Evolutionary conservation across 2,113 vertebrate genomes (phyloP), one percentile per base, ranked within the genome.

Genomic region (Alectura lathami): DNA sequence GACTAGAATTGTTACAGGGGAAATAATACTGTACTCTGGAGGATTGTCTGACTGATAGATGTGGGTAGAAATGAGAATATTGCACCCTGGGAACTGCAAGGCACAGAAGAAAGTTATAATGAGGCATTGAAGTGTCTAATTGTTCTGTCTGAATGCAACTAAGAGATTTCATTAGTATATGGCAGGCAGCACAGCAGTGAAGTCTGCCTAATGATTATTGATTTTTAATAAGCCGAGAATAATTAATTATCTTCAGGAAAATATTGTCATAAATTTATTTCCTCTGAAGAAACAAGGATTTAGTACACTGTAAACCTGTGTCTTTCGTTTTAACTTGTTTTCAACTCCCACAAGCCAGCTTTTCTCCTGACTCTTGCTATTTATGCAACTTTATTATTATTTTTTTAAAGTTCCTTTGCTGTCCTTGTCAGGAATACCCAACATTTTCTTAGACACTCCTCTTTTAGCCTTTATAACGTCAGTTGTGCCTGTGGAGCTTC

Each of bases 161-260:
- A 72, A 91, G 82, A 40, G 57, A 92, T 89, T 92, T 94, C 53
- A 92, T 92, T 91, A 83, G 23, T 57, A 34, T 57, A 69, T 26
- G 84, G 67, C 34, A 94, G 67, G 15, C 36, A 93, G 57, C 45
- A 68, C 34, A 51, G 54, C 13, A 78, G 27, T 69, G 36, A n/a
- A 94, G 53, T 83, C 69, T 91, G 57, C 17, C 43, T 73, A 63
- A 74, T 74, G 86, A 87, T 57, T 91, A 84, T 45, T 69, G 86
- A 82, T 94, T 95, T 96, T 93, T 95, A 85, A 92, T 93, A 91
- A 87, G 23, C 34, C 20, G 17, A 42, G 45, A 83, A 93, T 73
- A 93, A 94, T 69, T 40, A 87, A 85, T 76, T 82, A 14, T 85
- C 66, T 69, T 84, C 30, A 76, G 50, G 53, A 93, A 94, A 89